phyloP scores from a whole-genome alignment of 2,888 invertebrate genomes.

The Smittia sp. region DNA sequence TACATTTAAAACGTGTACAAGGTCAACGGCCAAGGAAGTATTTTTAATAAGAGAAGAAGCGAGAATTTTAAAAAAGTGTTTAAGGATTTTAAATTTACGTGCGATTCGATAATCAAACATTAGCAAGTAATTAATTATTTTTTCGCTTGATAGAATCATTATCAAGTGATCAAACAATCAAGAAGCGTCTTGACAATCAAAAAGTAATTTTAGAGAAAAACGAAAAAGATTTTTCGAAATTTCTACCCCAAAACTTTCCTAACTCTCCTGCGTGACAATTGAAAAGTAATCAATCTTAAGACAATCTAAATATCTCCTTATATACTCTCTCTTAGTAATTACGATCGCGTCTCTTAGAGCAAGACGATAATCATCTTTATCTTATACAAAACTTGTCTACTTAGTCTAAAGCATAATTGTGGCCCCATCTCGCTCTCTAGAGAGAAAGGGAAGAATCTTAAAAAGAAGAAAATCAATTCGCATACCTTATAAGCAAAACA shows the following conservation, averaged over 20 bases:
- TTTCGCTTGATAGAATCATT: background rate
- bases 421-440: background rate
- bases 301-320: constrained; percentile 8
- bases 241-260: background rate
- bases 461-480: background rate
- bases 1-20: constrained; percentile 41
- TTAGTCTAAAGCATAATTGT: constrained; percentile 8
- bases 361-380: background rate
- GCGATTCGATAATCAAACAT: constrained; percentile 24
- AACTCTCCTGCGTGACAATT: background rate
- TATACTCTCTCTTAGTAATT: background rate
- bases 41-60: constrained; percentile 25
- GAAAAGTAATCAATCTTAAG: constrained; percentile 20
- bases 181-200: constrained; percentile 42
- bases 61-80: constrained; percentile 13
- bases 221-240: constrained; percentile 2
- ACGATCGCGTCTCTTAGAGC: too few relatives aligned
- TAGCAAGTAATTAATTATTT: background rate
- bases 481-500: background rate
- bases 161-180: constrained; percentile 35
- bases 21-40: constrained; percentile 41
- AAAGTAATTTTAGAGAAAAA: constrained; percentile 10
- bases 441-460: background rate
- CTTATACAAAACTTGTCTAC: constrained; percentile 18
- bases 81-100: constrained; percentile 8